These are phyloP conservation scores for Dicyrtomina minuta DNA, from an alignment of 2,888 invertebrate species.

Conservation along the genomic window DNA sequence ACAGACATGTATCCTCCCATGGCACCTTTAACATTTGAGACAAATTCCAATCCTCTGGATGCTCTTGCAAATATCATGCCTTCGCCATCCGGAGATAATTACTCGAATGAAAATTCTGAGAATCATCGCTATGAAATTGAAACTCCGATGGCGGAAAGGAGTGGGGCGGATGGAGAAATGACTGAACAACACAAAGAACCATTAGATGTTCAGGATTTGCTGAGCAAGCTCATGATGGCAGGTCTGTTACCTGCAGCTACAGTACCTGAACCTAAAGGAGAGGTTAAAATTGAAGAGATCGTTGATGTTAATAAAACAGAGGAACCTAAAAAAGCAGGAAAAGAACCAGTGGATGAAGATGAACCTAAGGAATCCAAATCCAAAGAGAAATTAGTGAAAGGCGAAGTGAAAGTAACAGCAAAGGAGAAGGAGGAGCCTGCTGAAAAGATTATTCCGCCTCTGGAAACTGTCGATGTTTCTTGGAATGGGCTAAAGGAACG, in stretches of 20 bases:
- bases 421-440: slow-evolving; percentile 38
- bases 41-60: slow-evolving; percentile 59
- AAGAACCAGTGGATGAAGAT: slow-evolving; percentile 15
- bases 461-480: slow-evolving; percentile 46
- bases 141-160: slow-evolving; percentile 8
- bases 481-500: slow-evolving; percentile 49
- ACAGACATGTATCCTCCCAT: not conserved
- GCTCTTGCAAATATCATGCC: slow-evolving; percentile 68
- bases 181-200: slow-evolving; percentile 21
- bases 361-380: not conserved
- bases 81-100: slow-evolving; percentile 54
- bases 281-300: not conserved
- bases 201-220: slow-evolving; percentile 75
- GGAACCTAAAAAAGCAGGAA: slow-evolving; percentile 5
- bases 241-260: slow-evolving; percentile 66
- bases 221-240: slow-evolving; percentile 79
- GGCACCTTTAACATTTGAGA: not conserved
- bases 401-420: slow-evolving; percentile 18
- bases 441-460: slow-evolving; percentile 44
- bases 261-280: not conserved
- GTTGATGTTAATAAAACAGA: too few relatives aligned
- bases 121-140: slow-evolving; percentile 42
- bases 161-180: slow-evolving; percentile 23
- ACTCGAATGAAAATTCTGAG: not conserved
- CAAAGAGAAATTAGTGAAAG: not conserved